Evolutionary conservation across 2,797 vertebrate species (phyloP).

Genomic region (Notolabrus celidotus): DNA sequence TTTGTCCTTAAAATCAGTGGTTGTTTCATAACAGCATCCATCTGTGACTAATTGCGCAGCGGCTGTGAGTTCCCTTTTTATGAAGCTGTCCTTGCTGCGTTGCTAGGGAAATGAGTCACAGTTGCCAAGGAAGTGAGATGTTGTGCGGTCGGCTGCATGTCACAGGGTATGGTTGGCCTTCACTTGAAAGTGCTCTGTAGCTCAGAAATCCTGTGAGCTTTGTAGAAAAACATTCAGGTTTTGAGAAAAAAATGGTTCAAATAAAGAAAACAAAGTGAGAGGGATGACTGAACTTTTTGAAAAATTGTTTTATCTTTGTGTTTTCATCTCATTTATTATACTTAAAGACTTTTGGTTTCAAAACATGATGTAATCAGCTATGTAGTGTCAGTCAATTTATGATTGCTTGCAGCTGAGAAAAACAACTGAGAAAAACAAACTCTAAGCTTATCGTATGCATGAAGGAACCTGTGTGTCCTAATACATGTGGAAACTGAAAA

Average conservation of each 20-base stretch:
- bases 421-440: conserved; percentile 13
- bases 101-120: conserved; percentile 85
- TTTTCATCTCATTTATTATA: conserved; percentile 8
- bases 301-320: conserved; percentile 11
- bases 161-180: conserved; percentile 72
- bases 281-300: not conserved
- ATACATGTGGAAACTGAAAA: too few species aligned
- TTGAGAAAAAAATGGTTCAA: conserved; percentile 17
- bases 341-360: conserved; percentile 5
- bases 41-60: conserved; percentile 62
- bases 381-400: not conserved
- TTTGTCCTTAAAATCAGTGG: conserved; percentile 37
- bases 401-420: conserved; percentile 23
- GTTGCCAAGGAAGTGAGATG: conserved; percentile 85
- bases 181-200: conserved; percentile 40
- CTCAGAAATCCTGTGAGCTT: conserved; percentile 20
- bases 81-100: conserved; percentile 72
- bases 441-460: conserved; percentile 8
- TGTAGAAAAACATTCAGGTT: conserved; percentile 24
- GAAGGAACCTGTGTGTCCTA: conserved; percentile 12
- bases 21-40: conserved; percentile 53
- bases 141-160: conserved; percentile 78
- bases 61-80: conserved; percentile 68
- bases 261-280: conserved; percentile 18
- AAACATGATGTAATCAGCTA: not conserved